Evolutionary conservation across 2,888 invertebrate genomes (phyloP).

Genomic region (Chrysina gloriosa): DNA sequence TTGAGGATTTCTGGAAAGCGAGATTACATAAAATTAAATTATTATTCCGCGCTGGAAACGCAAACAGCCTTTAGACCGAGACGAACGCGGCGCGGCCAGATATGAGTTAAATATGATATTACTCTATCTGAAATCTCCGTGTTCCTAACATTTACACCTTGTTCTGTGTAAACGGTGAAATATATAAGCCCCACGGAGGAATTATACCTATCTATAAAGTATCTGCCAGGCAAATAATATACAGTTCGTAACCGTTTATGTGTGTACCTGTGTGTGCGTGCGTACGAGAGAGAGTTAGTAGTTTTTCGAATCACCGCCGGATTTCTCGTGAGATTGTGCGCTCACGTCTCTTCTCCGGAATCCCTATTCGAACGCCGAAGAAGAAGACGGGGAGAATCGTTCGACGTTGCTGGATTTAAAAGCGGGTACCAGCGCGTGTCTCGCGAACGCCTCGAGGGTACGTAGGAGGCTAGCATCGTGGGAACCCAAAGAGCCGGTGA

Average conservation of each 20-base stretch:
- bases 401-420: constrained; percentile 45
- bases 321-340: no score
- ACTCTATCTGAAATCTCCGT: constrained; percentile 52
- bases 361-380: background rate
- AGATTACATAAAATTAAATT: constrained; percentile 37
- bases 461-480: constrained; percentile 59
- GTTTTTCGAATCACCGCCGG: no score
- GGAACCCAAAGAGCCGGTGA: constrained; percentile 53
- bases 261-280: background rate
- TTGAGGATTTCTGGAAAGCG: constrained; percentile 8
- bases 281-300: background rate
- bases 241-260: constrained; percentile 38
- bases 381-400: constrained; percentile 1
- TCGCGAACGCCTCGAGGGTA: constrained; percentile 62
- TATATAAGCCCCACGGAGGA: constrained; percentile 48
- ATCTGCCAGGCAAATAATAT: constrained; percentile 44
- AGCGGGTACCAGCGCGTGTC: constrained; percentile 59
- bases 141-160: constrained; percentile 54
- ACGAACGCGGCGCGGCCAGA: background rate
- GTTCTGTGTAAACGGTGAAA: constrained; percentile 51
- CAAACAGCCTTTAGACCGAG: background rate
- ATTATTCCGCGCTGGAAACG: constrained; percentile 11
- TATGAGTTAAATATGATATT: constrained; percentile 48
- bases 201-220: constrained; percentile 53
- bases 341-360: no score